A percentile compares a stretch with the other conserved stretches of the same genome.
Evolutionary conservation across 1,140 invertebrate genomes (phyloP).

Genomic region (Diorhabda elongata): DNA sequence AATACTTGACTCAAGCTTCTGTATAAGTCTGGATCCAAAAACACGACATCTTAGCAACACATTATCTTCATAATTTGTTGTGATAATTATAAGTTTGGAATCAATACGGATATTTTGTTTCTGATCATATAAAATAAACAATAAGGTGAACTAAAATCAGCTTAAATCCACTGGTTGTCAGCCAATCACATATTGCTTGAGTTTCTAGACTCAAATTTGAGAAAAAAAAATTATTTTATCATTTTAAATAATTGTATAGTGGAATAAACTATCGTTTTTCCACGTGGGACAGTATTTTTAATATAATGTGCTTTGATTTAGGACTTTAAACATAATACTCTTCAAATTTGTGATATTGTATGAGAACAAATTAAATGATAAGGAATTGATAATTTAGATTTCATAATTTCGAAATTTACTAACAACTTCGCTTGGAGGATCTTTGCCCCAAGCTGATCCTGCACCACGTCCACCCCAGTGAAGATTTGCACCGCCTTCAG

Average conservation of each 20-base stretch:
- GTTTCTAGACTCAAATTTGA: not conserved
- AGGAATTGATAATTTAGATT: constrained; percentile 62
- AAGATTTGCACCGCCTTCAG: constrained; percentile 75
- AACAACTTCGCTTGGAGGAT: constrained; percentile 74
- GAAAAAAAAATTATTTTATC: not conserved
- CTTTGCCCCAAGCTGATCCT: constrained; percentile 59
- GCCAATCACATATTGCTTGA: not conserved
- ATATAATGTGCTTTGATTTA: not conserved
- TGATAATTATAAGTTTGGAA: too few relatives aligned
- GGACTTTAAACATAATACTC: not conserved
- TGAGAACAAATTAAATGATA: not conserved
- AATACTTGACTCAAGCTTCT: too few relatives aligned
- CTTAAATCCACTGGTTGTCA: too few relatives aligned
- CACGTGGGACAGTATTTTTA: not conserved
- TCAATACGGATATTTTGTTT: too few relatives aligned
- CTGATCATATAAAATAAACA: too few relatives aligned
- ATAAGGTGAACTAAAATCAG: too few relatives aligned
- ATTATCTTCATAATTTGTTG: too few relatives aligned
- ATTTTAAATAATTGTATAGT: not conserved
- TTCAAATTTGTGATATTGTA: not conserved
- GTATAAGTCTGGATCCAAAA: too few relatives aligned
- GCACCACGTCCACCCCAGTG: constrained; percentile 64
- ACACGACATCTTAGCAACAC: too few relatives aligned
- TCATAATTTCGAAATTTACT: constrained; percentile 92
- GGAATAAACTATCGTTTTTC: not conserved